A percentile compares a stretch with the other conserved stretches of the same genome.
Conservation (phyloP, 2,113 vertebrate genomes). For the Cervus canadensis region DNA sequence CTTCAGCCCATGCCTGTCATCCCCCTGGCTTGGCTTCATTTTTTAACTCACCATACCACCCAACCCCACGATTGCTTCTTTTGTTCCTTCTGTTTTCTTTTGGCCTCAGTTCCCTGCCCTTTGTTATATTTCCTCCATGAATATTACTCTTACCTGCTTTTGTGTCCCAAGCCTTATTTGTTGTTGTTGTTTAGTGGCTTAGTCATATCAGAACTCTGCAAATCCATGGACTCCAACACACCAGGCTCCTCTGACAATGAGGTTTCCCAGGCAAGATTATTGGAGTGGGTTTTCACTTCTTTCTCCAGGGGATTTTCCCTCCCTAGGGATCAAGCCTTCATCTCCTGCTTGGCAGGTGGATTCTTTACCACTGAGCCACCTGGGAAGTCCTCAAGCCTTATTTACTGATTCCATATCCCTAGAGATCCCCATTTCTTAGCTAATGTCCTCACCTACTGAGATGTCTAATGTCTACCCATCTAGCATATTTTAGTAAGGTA, state of each 20-base stretch:
- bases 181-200: neutral
- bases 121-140: neutral
- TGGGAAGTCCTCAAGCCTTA: neutral
- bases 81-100: constrained; percentile 34
- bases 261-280: neutral
- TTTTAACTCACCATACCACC: neutral
- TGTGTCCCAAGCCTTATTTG: neutral
- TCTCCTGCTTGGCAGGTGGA: neutral
- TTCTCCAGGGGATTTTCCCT: neutral
- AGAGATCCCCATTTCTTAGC: neutral
- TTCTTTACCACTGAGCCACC: neutral
- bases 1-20: neutral
- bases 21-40: neutral
- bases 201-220: neutral
- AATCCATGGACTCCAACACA: neutral
- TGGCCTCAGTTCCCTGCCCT: neutral
- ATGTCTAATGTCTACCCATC: neutral
- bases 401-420: neutral
- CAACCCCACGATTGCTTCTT: neutral
- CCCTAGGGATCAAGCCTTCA: neutral
- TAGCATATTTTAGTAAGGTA: neutral
- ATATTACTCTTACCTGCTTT: neutral
- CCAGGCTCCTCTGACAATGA: neutral
- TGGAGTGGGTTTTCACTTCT: neutral
- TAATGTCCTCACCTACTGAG: neutral